phyloP scores from a whole-genome alignment of 2,888 invertebrate genomes.

The Cephus pulcher region DNA sequence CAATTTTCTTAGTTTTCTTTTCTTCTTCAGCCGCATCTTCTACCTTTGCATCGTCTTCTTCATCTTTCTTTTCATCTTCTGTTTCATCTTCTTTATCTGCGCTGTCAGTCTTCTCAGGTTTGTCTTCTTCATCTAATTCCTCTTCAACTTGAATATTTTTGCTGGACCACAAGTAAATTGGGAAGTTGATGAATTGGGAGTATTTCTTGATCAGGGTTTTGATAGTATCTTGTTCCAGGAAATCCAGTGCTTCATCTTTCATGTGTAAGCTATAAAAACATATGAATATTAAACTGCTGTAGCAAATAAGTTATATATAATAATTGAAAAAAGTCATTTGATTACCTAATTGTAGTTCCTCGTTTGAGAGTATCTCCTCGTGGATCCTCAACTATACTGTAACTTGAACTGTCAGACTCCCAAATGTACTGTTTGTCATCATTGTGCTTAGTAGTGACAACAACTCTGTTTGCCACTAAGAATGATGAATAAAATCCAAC shows the following conservation, averaged over 20 bases:
- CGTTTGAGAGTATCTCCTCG: constrained; percentile 91
- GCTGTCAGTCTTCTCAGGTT: constrained; percentile 67
- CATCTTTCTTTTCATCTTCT: constrained; percentile 38
- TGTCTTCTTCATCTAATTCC: constrained; percentile 68
- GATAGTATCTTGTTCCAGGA: constrained; percentile 91
- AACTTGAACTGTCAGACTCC: constrained; percentile 95
- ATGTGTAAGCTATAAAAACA: constrained; percentile 79
- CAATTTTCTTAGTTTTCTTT: constrained; percentile 87
- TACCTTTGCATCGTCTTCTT: constrained; percentile 69
- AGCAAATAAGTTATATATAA: background rate
- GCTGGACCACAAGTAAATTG: constrained; percentile 93
- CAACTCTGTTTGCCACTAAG: constrained; percentile 93
- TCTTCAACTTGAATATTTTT: constrained; percentile 70
- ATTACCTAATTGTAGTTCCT: constrained; percentile 85
- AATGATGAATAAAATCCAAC: constrained; percentile 99
- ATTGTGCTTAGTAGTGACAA: constrained; percentile 96
- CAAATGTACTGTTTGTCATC: constrained; percentile 95
- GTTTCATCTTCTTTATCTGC: constrained; percentile 72
- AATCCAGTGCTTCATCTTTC: constrained; percentile 98
- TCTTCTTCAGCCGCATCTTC: constrained; percentile 71
- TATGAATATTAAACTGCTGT: constrained; percentile 34
- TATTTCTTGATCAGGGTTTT: constrained; percentile 95
- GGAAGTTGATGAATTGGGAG: constrained; percentile 99
- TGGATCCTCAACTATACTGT: constrained; percentile 93
- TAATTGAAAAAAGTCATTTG: constrained; percentile 1